Evolutionary conservation across 2,797 vertebrate genomes (phyloP), one percentile per base, ranked within the genome.

Genomic region (Jordanella pulchra): DNA sequence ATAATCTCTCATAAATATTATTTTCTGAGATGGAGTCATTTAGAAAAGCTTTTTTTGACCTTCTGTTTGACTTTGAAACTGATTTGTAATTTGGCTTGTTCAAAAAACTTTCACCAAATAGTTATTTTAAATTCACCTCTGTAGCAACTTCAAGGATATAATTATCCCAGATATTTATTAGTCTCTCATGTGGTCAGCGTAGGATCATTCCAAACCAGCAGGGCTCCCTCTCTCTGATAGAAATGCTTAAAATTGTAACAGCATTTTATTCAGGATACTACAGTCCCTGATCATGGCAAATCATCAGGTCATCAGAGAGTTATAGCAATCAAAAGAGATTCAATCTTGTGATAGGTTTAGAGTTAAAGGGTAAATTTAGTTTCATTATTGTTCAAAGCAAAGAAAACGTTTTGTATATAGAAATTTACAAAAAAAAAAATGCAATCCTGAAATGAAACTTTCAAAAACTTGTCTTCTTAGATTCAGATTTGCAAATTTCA

Each of bases 61-160:
- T 60, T 60, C 56, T 60, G 11, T 12, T 5, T 13, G 30, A 35
- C 30, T 60, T 4, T 30, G 18, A 35, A 21, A 23, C 56, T 23
- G 56, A 21, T 60, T 60, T 18, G 30, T 39, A 35, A 60, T 60
- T 39, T 39, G 32, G 30, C 21, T 21, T 35, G 18, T 60, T 4
- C 18, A n/a, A 7, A 51, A n/a, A 60, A 60, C 4, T 23, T 60
- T 60, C 30, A 60, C 30, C 35, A 60, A 12, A 35, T 11, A 13
- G 32, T 60, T 35, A 60, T 21, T 60, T 60, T 23, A 18, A 60
- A 60, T 32, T 60, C 17, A 60, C 56, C 56, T 60, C 30, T 51
- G 50, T 51, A 51, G 50, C 50, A 51, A 51, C 23, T 51, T 60
- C 32, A 35, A 35, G 56, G 32, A 35, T 23, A 23, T 13, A 23